Evolutionary conservation across 1,140 invertebrate genomes (phyloP), one percentile per base, ranked within the genome.

Genomic region (Bombus sibiricus): DNA sequence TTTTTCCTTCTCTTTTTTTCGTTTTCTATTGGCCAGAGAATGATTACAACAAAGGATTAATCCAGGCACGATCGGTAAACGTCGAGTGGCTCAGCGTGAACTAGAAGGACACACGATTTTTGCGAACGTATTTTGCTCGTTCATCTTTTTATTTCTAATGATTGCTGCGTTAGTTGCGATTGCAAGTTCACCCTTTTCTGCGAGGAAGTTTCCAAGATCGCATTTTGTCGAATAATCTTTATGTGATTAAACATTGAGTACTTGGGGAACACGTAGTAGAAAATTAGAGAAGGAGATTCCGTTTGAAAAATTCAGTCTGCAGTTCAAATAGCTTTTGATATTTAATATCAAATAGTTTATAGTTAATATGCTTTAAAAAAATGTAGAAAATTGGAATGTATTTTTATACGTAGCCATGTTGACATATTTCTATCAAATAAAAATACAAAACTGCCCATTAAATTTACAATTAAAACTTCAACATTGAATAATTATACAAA

Each of bases 51-150:
- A 91, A 76, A 76, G 83, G 72, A 90, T 91, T 83, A 91, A 83
- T 89, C 88, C 90, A 91, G 90, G 91, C 89, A 91, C 90, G 85
- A 89, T 90, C 82, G 90, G 88, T 88, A 81, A 86, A 83, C 83
- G 32, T 88, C 81, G 57, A 66, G 34, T 64, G 83, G 83, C 81
- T 90, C 89, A 88, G 84, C 78, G 59, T n/a, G 73, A 86, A 75
- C 59, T 57, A 64, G 72, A 84, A 87, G 62, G 12, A 73, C 28
- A 47, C 28, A 1, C 6, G 28, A 32, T 72, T 72, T 43, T 43
- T 12, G 28, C 15, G 1, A 74, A 32, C 37, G n/a, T 22, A 22
- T 25, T 34, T 62, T 53, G 47, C 66, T 80, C 66, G 68, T 64
- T 69, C 8, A 15, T 0, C 12, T 13, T 32, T 64, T 3, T n/a